These are phyloP conservation scores for Cottoperca gobio DNA, from an alignment of 2,797 vertebrate genomes.

Conservation along the genomic window DNA sequence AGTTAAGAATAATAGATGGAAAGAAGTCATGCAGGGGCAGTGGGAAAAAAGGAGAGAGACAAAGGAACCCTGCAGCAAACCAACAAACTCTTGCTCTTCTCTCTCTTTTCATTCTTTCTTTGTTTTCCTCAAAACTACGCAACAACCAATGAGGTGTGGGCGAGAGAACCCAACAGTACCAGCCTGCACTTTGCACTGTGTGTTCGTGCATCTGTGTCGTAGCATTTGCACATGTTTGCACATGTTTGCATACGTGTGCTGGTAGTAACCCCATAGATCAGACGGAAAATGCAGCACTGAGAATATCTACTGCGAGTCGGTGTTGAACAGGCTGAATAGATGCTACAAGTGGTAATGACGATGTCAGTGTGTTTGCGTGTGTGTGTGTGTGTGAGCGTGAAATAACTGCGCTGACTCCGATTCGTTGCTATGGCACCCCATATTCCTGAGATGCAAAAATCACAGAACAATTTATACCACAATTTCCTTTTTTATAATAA, in stretches of 20 bases:
- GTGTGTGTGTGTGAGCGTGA: constrained; percentile 29
- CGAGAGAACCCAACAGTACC: constrained; percentile 23
- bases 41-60: constrained; percentile 12
- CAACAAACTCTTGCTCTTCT: constrained; percentile 29
- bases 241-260: neutral
- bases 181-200: neutral
- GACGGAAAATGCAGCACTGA: constrained; percentile 7
- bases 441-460: constrained; percentile 73
- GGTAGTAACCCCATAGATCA: constrained; percentile 3
- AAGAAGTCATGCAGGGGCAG: constrained; percentile 51
- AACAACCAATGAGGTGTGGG: constrained; percentile 61
- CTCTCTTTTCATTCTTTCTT: constrained; percentile 17
- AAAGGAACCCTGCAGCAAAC: constrained; percentile 37
- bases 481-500: constrained; percentile 73
- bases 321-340: constrained; percentile 52
- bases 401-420: constrained; percentile 56
- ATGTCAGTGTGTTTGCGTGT: neutral
- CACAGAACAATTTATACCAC: constrained; percentile 73
- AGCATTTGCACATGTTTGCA: neutral
- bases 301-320: constrained; percentile 23
- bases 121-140: constrained; percentile 43
- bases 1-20: constrained; percentile 46
- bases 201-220: neutral
- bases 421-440: constrained; percentile 76
- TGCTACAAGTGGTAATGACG: constrained; percentile 67